Evolutionary conservation across 1,140 invertebrate genomes (phyloP).

Genomic region (Melitaea cinxia): DNA sequence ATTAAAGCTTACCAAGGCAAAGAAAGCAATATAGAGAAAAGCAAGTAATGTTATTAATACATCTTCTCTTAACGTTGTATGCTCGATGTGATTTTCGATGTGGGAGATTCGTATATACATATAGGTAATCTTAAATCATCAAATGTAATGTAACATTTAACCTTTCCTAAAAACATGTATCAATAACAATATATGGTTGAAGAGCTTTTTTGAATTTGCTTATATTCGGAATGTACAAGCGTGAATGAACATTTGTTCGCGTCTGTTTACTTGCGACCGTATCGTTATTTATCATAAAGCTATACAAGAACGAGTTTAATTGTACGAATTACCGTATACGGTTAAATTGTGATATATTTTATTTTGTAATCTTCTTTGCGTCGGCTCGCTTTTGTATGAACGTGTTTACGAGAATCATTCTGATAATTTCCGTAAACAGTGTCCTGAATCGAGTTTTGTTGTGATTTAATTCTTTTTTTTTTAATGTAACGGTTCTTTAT

Average conservation of each 20-base stretch:
- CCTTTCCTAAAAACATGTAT: too few species aligned
- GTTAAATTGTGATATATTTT: constrained; percentile 7
- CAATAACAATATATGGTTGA: too few species aligned
- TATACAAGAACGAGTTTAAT: background rate
- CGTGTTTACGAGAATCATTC: background rate
- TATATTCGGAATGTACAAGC: too few species aligned
- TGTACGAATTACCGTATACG: background rate
- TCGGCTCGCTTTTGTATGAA: constrained; percentile 11
- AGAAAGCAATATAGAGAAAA: too few species aligned
- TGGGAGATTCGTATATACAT: too few species aligned
- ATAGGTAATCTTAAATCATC: too few species aligned
- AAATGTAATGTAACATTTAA: too few species aligned
- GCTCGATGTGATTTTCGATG: too few species aligned
- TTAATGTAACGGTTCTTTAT: background rate
- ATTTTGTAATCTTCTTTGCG: constrained; percentile 6
- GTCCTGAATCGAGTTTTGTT: background rate
- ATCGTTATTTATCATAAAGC: background rate
- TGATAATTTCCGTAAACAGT: background rate
- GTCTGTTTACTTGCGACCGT: background rate
- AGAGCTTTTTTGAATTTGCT: too few species aligned
- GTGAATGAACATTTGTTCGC: background rate
- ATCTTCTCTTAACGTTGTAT: too few species aligned
- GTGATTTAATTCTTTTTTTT: constrained; percentile 1
- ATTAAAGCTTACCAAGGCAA: too few species aligned
- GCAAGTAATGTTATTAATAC: too few species aligned